Base-by-base conservation (phyloP, 1,140 invertebrate genomes). In the Leptopilina boulardi region DNA sequence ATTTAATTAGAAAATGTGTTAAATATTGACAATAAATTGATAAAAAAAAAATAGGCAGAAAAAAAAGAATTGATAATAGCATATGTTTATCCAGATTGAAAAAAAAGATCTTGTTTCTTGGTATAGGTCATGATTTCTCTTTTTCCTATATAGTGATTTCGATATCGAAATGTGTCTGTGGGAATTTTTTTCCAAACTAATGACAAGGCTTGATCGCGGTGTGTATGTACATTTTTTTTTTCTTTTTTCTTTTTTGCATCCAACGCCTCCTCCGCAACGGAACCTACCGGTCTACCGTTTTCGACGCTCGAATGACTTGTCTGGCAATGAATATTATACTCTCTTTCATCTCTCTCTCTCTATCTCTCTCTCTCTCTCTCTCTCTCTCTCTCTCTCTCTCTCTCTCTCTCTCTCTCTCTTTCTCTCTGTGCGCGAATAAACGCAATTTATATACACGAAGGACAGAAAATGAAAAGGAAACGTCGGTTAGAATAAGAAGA, bases 211-310 rank as follows among this genome's bases (percentile, higher is more conserved):
- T 76, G 56, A 75, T 77, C 66, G 75, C 8, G 34, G 34, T 9
- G 3, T 9, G 34, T 38, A 38, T 38, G 9, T 9, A 71, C 23
- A 74, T 74, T 78, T 71, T 44, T 70, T n/a, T n/a, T n/a, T n/a
- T n/a, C n/a, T n/a, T n/a, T n/a, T n/a, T n/a, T n/a, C n/a, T n/a
- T n/a, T n/a, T 73, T 44, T 74, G 59, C 77, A 77, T 80, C 80
- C 75, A 82, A 85, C 74, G 79, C 84, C 78, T 83, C 80, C 85
- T 84, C 83, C 83, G 81, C 82, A 82, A 38, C 8, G 13, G 77
- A 75, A 78, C 82, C 74, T 81, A 85, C 82, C 71, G 59, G 77
- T 79, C 79, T 70, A 70, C 75, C 71, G 75, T 74, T 81, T n/a
- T 73, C 34, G 81, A 85, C 79, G n/a, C n/a, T 75, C 82, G 75